Base-by-base conservation (phyloP, 2,888 invertebrate genomes). In the Leptarthrus brevirostris region DNA sequence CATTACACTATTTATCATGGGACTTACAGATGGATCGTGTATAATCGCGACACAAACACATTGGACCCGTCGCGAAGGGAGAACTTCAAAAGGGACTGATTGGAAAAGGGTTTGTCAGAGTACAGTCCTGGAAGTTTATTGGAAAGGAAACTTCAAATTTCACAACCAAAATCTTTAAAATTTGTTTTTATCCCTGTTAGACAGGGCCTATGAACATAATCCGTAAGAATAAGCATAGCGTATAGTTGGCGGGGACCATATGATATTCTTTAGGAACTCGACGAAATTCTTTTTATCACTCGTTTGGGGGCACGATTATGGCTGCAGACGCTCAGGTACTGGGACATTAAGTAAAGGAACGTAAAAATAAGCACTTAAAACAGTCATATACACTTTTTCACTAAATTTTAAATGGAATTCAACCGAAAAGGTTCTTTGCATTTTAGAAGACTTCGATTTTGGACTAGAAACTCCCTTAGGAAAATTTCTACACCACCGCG, bases 1-100 rank as follows among this genome's bases (percentile, higher is more conserved):
- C 64, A 64, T 64, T 64, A 64, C 64, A 64, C 64, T 44, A 47
- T 64, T 64, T 47, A 64, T 64, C 47, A 64, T 34, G 34, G 64
- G 14, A 47, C 47, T 22, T 69, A 52, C 30, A 52, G 64, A 66
- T 24, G 26, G 24, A 18, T 30, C 18, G 26, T 52, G 40, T 24
- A 52, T 69, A 34, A 66, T 14, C 18, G 36, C 47, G 22, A 20
- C 69, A 69, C 69, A 22, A 26, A 69, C 30, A 69, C 69, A 66
- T 30, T 16, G 34, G 12, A 10, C 4, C 12, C 52, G 12, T 22
- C 30, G 30, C 16, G 30, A 52, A 30, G 12, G 47, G 26, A 18
- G 30, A 34, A 52, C 52, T 69, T 52, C 40, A 52, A n/a, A n/a
- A 52, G 34, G 49, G 30, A 34, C 30, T 26, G 26, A 24, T 34